Conservation (phyloP, 2,888 invertebrate genomes). For the Hirudinaria manillensis region DNA sequence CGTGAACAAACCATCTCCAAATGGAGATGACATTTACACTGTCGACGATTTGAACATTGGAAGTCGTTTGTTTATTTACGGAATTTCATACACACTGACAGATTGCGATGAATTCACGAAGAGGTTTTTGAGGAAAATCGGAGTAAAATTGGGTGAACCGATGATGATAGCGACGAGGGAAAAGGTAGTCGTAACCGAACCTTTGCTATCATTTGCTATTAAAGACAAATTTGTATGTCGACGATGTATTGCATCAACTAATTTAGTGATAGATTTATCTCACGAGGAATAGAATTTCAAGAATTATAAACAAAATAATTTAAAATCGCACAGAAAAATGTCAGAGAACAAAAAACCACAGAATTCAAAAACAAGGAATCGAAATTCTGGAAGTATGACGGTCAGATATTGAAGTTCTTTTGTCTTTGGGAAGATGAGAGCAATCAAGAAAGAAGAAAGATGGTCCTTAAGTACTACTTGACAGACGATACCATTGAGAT, state of each 20-base stretch:
- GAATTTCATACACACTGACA: constrained; percentile 73
- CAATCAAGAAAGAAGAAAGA: constrained; percentile 69
- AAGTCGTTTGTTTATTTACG: constrained; percentile 70
- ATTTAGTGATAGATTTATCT: too few species aligned
- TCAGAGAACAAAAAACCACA: too few species aligned
- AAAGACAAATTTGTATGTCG: too few species aligned
- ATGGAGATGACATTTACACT: constrained; percentile 71
- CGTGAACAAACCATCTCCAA: constrained; percentile 68
- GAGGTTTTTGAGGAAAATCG: constrained; percentile 74
- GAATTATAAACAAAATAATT: too few species aligned
- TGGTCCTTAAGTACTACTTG: constrained; percentile 77
- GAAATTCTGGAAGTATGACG: constrained; percentile 62
- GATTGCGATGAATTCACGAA: constrained; percentile 81
- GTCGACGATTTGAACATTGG: constrained; percentile 82
- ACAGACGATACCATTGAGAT: constrained; percentile 84
- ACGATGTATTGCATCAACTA: too few species aligned
- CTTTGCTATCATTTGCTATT: too few species aligned
- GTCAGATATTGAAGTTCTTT: constrained; percentile 67
- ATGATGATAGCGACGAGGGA: background rate
- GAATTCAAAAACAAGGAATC: background rate
- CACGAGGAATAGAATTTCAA: too few species aligned
- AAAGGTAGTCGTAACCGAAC: constrained; percentile 5
- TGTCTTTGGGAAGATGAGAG: constrained; percentile 84
- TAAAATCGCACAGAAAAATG: too few species aligned
- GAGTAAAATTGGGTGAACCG: constrained; percentile 64